Conservation (phyloP, 1,140 invertebrate genomes). For the Papilio helenus region DNA sequence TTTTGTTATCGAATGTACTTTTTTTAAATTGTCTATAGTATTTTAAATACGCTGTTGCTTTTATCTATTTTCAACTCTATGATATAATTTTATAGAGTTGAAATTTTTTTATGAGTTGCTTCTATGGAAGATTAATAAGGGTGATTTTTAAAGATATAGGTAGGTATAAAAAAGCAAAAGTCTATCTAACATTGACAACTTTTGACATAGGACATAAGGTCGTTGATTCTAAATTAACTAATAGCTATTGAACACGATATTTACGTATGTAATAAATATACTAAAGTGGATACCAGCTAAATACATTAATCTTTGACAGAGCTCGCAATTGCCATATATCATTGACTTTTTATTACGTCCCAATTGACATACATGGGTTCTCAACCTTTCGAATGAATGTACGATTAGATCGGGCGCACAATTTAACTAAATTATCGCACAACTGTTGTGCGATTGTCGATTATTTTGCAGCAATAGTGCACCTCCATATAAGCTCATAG, state of each 20-base stretch:
- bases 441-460: not conserved
- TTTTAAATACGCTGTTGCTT: too few relatives aligned
- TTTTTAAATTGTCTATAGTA: too few relatives aligned
- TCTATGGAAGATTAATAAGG: not conserved
- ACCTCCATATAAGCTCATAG: too few relatives aligned
- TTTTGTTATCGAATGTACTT: too few relatives aligned
- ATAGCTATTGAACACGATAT: slow-evolving; percentile 9
- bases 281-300: not conserved
- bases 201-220: not conserved
- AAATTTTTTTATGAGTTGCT: not conserved
- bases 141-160: not conserved
- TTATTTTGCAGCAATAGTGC: too few relatives aligned
- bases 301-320: not conserved
- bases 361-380: not conserved
- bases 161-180: not conserved
- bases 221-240: not conserved
- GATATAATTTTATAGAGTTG: too few relatives aligned
- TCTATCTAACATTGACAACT: not conserved
- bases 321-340: not conserved
- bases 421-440: too few relatives aligned
- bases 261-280: slow-evolving; percentile 2
- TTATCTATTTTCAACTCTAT: too few relatives aligned
- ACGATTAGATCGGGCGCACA: not conserved
- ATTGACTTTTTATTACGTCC: not conserved
- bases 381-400: not conserved